Percentiles rank a stretch among this genome's conserved stretches.
These are phyloP conservation scores for Phoeniculus purpureus DNA, from an alignment of 2,797 vertebrate species.

Conservation along the genomic window DNA sequence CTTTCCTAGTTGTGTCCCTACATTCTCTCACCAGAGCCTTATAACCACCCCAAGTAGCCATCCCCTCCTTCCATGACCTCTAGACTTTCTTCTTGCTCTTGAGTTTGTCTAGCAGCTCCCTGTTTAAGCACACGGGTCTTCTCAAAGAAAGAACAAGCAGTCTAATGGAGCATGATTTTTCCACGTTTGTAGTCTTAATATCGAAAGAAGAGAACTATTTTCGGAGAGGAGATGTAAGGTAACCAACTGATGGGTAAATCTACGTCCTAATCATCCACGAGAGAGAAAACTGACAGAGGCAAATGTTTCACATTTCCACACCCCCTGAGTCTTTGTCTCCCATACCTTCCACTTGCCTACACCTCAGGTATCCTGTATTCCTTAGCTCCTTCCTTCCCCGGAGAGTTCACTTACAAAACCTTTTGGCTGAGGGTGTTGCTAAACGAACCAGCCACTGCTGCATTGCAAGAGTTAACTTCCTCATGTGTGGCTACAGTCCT, in stretches of 20 bases:
- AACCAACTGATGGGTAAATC: neutral
- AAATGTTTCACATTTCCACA: neutral
- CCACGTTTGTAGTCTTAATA: neutral
- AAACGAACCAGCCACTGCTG: neutral
- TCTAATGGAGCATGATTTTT: neutral
- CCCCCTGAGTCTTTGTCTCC: neutral
- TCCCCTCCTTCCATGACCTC: no score
- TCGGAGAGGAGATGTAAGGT: neutral
- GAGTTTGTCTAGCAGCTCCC: no score
- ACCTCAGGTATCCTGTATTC: neutral
- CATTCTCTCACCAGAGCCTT: no score
- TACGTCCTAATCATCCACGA: neutral
- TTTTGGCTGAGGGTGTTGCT: neutral
- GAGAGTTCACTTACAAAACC: neutral
- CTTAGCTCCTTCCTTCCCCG: neutral
- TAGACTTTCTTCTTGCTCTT: no score
- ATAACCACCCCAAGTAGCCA: no score
- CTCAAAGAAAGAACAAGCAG: neutral
- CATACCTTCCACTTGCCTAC: neutral
- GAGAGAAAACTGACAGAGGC: neutral
- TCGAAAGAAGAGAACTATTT: neutral
- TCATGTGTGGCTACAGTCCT: neutral
- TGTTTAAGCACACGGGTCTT: no score
- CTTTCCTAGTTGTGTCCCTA: no score
- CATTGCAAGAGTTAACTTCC: slow-evolving; percentile 9